A percentile compares a stretch with the other conserved stretches of the same genome.
Evolutionary conservation across 2,113 vertebrate genomes (phyloP).

Genomic region (Scytalopus superciliaris): DNA sequence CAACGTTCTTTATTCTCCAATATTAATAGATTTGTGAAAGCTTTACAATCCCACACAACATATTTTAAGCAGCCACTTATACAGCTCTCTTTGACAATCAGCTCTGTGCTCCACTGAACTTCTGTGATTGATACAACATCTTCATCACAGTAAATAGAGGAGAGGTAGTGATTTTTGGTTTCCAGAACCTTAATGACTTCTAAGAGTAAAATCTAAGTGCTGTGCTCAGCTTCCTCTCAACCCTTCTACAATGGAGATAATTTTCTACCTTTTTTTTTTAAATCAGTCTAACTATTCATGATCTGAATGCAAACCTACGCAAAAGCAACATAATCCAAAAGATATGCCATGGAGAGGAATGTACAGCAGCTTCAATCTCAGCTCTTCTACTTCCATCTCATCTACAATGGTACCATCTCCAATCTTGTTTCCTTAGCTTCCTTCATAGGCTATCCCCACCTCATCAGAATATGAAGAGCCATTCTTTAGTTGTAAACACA

Average conservation of each 20-base stretch:
- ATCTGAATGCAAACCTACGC: not conserved
- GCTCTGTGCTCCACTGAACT: not conserved
- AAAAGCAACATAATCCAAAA: not conserved
- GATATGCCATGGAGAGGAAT: not conserved
- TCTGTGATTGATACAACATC: not conserved
- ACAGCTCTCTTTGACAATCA: not conserved
- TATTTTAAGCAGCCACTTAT: constrained; percentile 1
- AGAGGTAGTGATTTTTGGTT: not conserved
- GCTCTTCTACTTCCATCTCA: not conserved
- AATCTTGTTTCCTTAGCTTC: not conserved
- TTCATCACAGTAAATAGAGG: not conserved
- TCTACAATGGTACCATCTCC: not conserved
- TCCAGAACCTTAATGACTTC: not conserved
- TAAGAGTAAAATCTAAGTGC: not conserved
- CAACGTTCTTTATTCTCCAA: not conserved
- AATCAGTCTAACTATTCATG: not conserved
- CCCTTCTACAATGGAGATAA: not conserved
- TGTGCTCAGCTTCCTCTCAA: not conserved
- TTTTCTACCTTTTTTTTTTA: not conserved
- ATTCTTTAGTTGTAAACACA: not conserved
- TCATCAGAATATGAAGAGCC: not conserved
- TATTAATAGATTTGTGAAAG: not conserved
- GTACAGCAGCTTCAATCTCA: not conserved
- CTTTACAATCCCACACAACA: not conserved
- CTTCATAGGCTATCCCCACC: not conserved